Evolutionary conservation across 1,140 invertebrate species (phyloP), one percentile per base, ranked within the genome.

Genomic region (Drosophila sp.): DNA sequence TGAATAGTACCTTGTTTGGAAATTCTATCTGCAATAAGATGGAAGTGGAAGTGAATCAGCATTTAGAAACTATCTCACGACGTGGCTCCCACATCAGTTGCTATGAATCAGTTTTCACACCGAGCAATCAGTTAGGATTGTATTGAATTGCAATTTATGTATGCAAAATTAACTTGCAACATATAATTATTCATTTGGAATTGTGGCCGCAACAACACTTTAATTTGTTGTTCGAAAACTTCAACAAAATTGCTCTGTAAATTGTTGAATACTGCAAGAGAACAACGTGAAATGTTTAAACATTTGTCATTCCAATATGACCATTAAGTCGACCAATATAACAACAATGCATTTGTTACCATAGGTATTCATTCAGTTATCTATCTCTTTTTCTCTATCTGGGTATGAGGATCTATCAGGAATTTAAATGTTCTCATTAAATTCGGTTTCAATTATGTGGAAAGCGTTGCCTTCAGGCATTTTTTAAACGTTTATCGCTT

Each of bases 101-200:
- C 11, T 13, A 50, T 50, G 46, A 50, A 29, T 50, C 46, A 50
- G 32, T 53, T 53, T 53, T 53, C 50, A 53, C 50, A 50, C 46
- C 46, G 27, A 13, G 2, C 36, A 38, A 38, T 38, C 36, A 38
- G 36, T 38, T 38, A 38, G 9, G 7, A 4, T 29, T 14, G 46
- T 8, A 50, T 50, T 50, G 46, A 53, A 18, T 36, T 7, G 50
- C 29, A 53, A 53, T 16, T 51, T 34, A 13, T 14, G n/a, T 51
- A 51, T 53, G 50, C 29, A 36, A 53, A 53, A 36, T 9, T 53
- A 13, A 18, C 32, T 14, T 34, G 50, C 25, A 53, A 38, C 50
- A 36, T 53, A 18, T 36, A 53, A 53, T 53, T 53, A 53, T 51
- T 51, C 27, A 16, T 34, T 51, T 34, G 14, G n/a, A 38, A 53